Base-by-base conservation (phyloP, 2,113 vertebrate species). In the Channa argus region DNA sequence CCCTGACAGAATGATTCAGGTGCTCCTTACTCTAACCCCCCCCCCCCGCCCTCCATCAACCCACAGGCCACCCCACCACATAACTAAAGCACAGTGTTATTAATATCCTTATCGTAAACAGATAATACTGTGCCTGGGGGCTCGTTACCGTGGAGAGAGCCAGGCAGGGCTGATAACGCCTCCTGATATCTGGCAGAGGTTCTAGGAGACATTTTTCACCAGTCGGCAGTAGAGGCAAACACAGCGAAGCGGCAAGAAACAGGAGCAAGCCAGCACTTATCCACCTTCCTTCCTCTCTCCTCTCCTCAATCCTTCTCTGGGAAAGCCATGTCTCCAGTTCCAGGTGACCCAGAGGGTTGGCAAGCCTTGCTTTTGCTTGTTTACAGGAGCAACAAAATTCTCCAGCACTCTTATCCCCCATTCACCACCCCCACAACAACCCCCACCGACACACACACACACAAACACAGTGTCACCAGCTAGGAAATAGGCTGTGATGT, bases 21-120 rank as follows among this genome's bases (percentile, higher is more conserved):
- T 59, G 80, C 67, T 77, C 63, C 72, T 76, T 51, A 56, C 51
- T 50, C 44, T 51, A 12, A 41, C 53, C 45, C 54, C 10, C 45
- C 53, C 62, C 58, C 49, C 49, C 43, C 38, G 9, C 9, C 34
- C 34, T 4, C 44, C 73, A 54, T 64, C 74, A 67, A 54, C 74
- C 79, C 59, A 1, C 66, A 53, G 80, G 85, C 63, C 80, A 86
- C 36, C 72, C 69, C 55, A n/a, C 66, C 83, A 85, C 86, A 84
- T 81, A 89, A 90, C 84, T 90, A 88, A 88, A 92, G 84, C 83
- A 68, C 86, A 79, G 80, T 74, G 77, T 91, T 92, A 93, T 92
- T 92, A 88, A 90, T 93, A 93, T 93, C 89, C 85, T 93, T 91
- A 92, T 92, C 88, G 83, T 90, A 91, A 92, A 92, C 89, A 92